Evolutionary conservation across 1,140 invertebrate species (phyloP).

Genomic region (Calliphora vicina): DNA sequence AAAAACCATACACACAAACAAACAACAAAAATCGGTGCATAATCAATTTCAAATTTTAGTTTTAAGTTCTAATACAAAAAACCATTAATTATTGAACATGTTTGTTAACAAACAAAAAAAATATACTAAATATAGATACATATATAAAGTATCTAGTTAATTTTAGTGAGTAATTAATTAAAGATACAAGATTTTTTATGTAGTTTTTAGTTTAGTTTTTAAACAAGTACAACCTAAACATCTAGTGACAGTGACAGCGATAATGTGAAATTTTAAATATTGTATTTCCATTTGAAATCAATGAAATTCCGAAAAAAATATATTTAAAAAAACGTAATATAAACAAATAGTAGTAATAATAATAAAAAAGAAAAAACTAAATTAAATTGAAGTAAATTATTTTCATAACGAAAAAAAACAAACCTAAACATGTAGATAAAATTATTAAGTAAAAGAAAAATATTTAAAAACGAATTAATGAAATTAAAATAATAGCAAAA

Average conservation of each 20-base stretch:
- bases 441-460: neutral
- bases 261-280: constrained; percentile 20
- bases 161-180: neutral
- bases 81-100: too few species aligned
- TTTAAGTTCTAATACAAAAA: neutral
- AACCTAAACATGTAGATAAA: neutral
- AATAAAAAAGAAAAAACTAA: too few species aligned
- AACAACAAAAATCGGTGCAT: constrained; percentile 26
- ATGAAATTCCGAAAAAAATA: neutral
- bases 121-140: neutral
- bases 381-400: neutral
- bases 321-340: neutral
- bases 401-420: constrained; percentile 23
- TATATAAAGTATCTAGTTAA: neutral
- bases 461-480: neutral
- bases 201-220: constrained; percentile 4
- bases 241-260: constrained; percentile 21
- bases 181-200: neutral
- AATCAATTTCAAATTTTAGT: constrained; percentile 21
- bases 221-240: constrained; percentile 22
- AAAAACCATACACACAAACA: neutral
- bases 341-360: neutral
- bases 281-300: neutral
- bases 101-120: too few species aligned
- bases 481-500: neutral